Evolutionary conservation across 2,888 invertebrate genomes (phyloP).

Genomic region (Carabus problematicus): DNA sequence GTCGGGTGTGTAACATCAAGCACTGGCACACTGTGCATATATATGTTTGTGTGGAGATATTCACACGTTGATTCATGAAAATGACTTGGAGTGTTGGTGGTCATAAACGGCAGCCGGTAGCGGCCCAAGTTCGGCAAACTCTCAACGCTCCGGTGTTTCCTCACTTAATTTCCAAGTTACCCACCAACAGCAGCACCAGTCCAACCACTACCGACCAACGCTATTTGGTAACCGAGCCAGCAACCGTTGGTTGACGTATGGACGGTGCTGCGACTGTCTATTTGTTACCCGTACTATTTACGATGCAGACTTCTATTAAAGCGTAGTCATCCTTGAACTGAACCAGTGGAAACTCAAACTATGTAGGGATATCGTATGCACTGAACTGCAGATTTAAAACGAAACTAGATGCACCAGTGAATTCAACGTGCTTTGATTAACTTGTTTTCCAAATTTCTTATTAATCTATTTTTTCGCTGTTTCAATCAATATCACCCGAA

Average conservation of each 20-base stretch:
- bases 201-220: background rate
- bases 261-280: background rate
- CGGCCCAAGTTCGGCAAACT: background rate
- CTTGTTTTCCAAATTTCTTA: too few species aligned
- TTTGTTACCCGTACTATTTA: background rate
- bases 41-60: slow-evolving; percentile 7
- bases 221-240: background rate
- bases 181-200: background rate
- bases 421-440: background rate
- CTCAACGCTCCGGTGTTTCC: background rate
- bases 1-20: background rate
- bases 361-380: background rate
- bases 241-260: slow-evolving; percentile 1
- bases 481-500: too few species aligned
- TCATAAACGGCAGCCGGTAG: slow-evolving; percentile 26
- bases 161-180: slow-evolving; percentile 20
- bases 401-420: background rate
- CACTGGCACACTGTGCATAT: background rate
- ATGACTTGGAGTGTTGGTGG: slow-evolving; percentile 25
- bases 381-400: background rate
- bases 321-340: background rate
- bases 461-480: too few species aligned
- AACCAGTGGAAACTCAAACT: background rate
- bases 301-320: too few species aligned
- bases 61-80: slow-evolving; percentile 34